phyloP scores from a whole-genome alignment of 2,888 invertebrate species.

The Dicycla oo region DNA sequence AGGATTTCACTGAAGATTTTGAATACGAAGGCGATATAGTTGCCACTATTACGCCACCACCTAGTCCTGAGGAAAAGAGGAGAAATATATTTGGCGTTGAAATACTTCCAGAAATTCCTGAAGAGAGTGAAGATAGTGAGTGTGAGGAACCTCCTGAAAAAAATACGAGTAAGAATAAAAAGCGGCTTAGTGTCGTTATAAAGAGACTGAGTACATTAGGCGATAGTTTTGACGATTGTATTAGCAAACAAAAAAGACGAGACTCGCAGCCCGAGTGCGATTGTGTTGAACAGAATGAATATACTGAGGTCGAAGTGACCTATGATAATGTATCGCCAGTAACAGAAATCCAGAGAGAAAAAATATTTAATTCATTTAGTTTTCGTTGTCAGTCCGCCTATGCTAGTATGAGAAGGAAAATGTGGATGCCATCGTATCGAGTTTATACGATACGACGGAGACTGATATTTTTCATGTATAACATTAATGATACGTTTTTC shows the following conservation, averaged over 20 bases:
- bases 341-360: constrained; percentile 85
- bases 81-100: constrained; percentile 88
- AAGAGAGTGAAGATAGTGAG: constrained; percentile 86
- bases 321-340: constrained; percentile 85
- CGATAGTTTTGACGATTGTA: constrained; percentile 87
- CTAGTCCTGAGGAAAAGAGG: constrained; percentile 86
- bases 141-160: constrained; percentile 69
- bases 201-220: constrained; percentile 89
- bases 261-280: constrained; percentile 79
- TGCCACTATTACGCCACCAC: constrained; percentile 84
- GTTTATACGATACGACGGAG: constrained; percentile 83
- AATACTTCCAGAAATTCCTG: constrained; percentile 89
- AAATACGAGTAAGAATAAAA: constrained; percentile 74
- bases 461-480: constrained; percentile 79
- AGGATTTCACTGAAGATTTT: constrained; percentile 66
- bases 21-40: constrained; percentile 71
- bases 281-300: constrained; percentile 75
- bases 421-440: constrained; percentile 86
- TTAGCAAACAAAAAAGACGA: constrained; percentile 83
- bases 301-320: constrained; percentile 83
- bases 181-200: constrained; percentile 84
- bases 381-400: constrained; percentile 85
- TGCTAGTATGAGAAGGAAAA: constrained; percentile 79
- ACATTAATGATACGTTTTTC: constrained; percentile 84
- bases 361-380: constrained; percentile 85